These are phyloP conservation scores for Piezodorus guildinii DNA, from an alignment of 1,140 invertebrate genomes.

Conservation along the genomic window DNA sequence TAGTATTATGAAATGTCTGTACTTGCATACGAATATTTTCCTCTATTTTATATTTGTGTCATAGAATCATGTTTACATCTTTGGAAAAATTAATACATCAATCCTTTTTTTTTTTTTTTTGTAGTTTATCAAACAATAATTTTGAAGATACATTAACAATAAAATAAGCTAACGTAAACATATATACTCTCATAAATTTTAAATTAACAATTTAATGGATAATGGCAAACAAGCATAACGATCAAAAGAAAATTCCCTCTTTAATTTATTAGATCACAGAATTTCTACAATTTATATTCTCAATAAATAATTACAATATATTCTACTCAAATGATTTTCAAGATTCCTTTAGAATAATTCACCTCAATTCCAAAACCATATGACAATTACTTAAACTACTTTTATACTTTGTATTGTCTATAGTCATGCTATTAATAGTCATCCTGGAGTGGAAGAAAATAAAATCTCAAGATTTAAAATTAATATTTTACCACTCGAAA, in stretches of 20 bases:
- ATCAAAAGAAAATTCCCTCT: not conserved
- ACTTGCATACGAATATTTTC: too few species aligned
- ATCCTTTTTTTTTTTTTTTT: too few species aligned
- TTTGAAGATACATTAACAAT: too few species aligned
- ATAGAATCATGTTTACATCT: too few species aligned
- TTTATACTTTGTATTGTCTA: conserved; percentile 9
- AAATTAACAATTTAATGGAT: not conserved
- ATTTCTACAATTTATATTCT: not conserved
- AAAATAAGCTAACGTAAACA: too few species aligned
- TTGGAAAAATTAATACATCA: too few species aligned
- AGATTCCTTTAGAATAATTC: not conserved
- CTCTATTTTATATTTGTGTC: too few species aligned
- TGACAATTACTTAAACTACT: not conserved
- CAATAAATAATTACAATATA: not conserved
- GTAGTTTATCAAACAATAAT: too few species aligned
- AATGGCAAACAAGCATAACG: not conserved
- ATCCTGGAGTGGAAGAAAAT: not conserved
- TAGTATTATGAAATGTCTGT: too few species aligned
- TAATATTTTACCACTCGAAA: too few species aligned
- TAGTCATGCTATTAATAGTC: conserved; percentile 2
- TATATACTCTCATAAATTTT: too few species aligned
- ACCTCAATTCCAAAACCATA: not conserved
- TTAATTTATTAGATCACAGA: not conserved
- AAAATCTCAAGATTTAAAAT: too few species aligned
- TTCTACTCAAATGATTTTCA: not conserved